Percentiles rank a stretch among this genome's conserved stretches.
These are phyloP conservation scores for Argopecten irradians DNA, from an alignment of 1,140 invertebrate species.

Conservation along the genomic window DNA sequence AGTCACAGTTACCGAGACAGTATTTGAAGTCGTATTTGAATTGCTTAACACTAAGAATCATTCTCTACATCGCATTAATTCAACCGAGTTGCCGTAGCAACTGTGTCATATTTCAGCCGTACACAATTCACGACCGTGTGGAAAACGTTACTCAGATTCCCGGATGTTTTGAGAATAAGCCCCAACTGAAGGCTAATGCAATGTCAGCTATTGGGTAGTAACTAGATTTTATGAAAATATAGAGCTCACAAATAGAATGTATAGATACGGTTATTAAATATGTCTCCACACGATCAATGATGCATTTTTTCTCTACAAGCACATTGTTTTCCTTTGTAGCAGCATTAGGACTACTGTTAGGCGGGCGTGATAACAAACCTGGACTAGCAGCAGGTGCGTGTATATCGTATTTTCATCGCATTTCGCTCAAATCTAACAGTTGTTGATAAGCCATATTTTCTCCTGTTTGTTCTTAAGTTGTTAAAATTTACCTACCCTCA, in stretches of 20 bases:
- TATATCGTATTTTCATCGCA: neutral
- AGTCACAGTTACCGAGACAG: too few relatives aligned
- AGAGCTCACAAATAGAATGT: neutral
- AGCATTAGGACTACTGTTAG: neutral
- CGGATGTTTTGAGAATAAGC: constrained; percentile 11
- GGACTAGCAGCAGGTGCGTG: neutral
- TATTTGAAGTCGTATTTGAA: too few relatives aligned
- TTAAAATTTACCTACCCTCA: constrained; percentile 20
- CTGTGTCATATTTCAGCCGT: neutral
- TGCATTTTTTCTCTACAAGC: neutral
- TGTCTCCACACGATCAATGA: neutral
- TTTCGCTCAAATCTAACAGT: too few relatives aligned
- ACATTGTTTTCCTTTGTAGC: neutral
- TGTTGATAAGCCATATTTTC: too few relatives aligned
- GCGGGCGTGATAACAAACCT: neutral
- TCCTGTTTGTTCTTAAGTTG: too few relatives aligned
- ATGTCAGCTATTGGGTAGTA: neutral
- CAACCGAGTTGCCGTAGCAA: neutral
- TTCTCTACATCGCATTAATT: too few relatives aligned
- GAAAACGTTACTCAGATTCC: neutral
- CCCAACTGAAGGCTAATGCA: too few relatives aligned
- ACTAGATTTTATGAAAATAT: neutral
- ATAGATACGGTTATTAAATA: neutral
- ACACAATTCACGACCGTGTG: constrained; percentile 14
- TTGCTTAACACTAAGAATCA: too few relatives aligned